A percentile compares a stretch with the other conserved stretches of the same genome.
Evolutionary conservation across 2,113 vertebrate genomes (phyloP).

Genomic region (Actenoides hombroni): DNA sequence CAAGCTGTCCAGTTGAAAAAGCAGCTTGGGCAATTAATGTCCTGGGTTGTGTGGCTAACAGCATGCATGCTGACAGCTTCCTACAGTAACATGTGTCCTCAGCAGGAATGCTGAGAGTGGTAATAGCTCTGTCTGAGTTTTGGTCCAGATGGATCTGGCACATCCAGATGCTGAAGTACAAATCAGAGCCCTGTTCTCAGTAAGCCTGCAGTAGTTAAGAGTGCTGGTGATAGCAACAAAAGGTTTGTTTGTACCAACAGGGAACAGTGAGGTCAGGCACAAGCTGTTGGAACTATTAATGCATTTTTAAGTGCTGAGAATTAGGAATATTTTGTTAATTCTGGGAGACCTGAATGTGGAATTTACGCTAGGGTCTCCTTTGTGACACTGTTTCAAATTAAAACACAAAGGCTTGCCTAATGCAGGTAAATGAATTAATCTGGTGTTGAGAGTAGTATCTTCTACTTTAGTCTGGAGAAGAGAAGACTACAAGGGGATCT

Average conservation of each 20-base stretch:
- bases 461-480: not conserved
- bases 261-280: conserved; percentile 50
- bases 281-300: conserved; percentile 48
- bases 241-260: conserved; percentile 58
- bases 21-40: not conserved
- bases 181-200: conserved; percentile 9
- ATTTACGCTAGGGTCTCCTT: not conserved
- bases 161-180: not conserved
- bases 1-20: not conserved
- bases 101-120: not conserved
- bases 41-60: not conserved
- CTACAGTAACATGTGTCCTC: not conserved
- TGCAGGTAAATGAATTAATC: not conserved
- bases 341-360: conserved; percentile 16
- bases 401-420: not conserved
- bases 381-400: not conserved
- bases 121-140: conserved; percentile 7
- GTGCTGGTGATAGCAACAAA: conserved; percentile 47
- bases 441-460: not conserved
- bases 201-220: conserved; percentile 26
- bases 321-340: conserved; percentile 57
- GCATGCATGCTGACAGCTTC: not conserved
- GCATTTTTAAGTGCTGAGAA: conserved; percentile 64
- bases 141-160: conserved; percentile 26
- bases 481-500: no score